Evolutionary conservation across 1,140 invertebrate species (phyloP).

Genomic region (Apis dorsata): DNA sequence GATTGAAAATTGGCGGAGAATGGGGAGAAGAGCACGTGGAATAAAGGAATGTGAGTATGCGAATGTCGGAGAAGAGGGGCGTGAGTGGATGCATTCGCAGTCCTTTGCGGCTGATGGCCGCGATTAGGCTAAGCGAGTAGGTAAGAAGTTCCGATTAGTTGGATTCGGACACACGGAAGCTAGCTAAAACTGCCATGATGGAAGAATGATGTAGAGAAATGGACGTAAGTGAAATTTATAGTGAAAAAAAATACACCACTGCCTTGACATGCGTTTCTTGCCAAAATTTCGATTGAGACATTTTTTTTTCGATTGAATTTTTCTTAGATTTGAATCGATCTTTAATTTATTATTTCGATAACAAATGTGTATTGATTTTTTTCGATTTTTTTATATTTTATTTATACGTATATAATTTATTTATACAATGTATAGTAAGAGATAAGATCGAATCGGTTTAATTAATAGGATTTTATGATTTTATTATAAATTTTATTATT

Average conservation of each 20-base stretch:
- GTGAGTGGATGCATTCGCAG: slow-evolving; percentile 39
- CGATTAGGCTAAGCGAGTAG: slow-evolving; percentile 70
- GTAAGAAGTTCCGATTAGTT: slow-evolving; percentile 70
- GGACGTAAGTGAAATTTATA: slow-evolving; percentile 55
- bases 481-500: neutral
- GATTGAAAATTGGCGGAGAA: slow-evolving; percentile 2
- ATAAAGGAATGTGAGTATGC: slow-evolving; percentile 6
- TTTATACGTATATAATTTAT: no score
- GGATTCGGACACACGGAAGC: slow-evolving; percentile 74
- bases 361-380: no score
- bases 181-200: slow-evolving; percentile 78
- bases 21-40: slow-evolving; percentile 13
- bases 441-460: no score
- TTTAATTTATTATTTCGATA: no score
- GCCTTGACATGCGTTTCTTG: neutral
- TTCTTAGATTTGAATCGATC: neutral
- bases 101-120: slow-evolving; percentile 40
- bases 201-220: slow-evolving; percentile 50
- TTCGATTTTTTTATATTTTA: no score
- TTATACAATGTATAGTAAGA: no score
- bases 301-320: neutral
- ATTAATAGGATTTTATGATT: no score
- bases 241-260: slow-evolving; percentile 28
- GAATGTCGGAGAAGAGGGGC: slow-evolving; percentile 34
- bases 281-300: neutral